A percentile compares a stretch with the other conserved stretches of the same genome.
Conservation (phyloP, 2,797 vertebrate species). For the Pelobates cultripes region DNA sequence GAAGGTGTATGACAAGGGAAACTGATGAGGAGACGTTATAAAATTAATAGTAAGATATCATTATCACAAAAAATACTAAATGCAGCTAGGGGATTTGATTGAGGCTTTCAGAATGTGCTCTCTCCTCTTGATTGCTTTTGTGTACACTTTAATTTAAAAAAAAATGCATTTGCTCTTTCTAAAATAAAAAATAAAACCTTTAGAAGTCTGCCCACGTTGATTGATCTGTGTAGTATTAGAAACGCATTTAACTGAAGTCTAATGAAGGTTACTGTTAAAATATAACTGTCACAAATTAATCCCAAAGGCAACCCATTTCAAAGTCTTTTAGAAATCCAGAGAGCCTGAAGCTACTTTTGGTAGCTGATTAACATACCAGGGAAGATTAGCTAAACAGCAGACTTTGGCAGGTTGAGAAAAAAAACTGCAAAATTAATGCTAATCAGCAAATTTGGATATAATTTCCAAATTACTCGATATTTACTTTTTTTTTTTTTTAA, state of each 20-base stretch:
- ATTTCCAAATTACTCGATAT: too few relatives aligned
- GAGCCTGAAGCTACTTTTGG: background rate
- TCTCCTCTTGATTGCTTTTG: background rate
- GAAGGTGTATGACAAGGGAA: slow-evolving; percentile 36
- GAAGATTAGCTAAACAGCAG: too few relatives aligned
- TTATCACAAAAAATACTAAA: slow-evolving; percentile 13
- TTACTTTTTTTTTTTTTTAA: too few relatives aligned
- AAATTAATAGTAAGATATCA: slow-evolving; percentile 4
- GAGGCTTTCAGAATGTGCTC: background rate
- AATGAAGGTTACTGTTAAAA: slow-evolving; percentile 7
- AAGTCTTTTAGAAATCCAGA: slow-evolving; percentile 1
- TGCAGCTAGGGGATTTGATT: slow-evolving; percentile 23
- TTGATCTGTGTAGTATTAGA: background rate
- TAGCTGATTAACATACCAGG: too few relatives aligned
- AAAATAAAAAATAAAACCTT: background rate
- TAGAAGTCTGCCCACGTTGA: background rate
- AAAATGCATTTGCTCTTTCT: too few relatives aligned
- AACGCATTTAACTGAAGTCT: slow-evolving; percentile 10
- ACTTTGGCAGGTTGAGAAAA: too few relatives aligned
- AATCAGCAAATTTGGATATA: too few relatives aligned
- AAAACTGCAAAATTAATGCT: too few relatives aligned
- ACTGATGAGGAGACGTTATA: slow-evolving; percentile 6
- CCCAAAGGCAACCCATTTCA: background rate
- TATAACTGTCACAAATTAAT: background rate
- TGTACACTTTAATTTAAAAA: background rate